A percentile compares a stretch with the other conserved stretches of the same genome.
These are phyloP conservation scores for Drosophila melanosoma DNA, from an alignment of 2,888 invertebrate genomes.

Conservation along the genomic window DNA sequence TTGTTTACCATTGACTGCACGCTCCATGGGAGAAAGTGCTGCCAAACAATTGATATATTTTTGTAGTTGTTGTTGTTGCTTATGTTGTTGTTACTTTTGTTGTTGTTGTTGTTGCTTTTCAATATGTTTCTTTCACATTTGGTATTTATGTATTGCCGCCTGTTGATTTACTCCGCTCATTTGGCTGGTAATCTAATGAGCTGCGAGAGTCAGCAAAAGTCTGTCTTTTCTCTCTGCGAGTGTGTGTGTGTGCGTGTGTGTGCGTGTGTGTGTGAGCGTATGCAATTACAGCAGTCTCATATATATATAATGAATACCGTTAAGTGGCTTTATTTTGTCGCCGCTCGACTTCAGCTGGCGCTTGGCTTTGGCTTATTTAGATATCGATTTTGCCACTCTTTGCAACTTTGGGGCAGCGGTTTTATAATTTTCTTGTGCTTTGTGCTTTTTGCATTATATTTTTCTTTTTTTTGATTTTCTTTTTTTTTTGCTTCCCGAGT, in stretches of 20 bases:
- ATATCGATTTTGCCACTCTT: conserved; percentile 36
- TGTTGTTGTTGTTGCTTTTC: conserved; percentile 45
- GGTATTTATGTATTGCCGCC: conserved; percentile 49
- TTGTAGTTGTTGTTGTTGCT: conserved; percentile 16
- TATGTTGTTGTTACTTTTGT: conserved; percentile 6
- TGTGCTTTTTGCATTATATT: conserved; percentile 15
- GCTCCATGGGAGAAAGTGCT: conserved; percentile 69
- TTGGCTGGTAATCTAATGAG: conserved; percentile 72
- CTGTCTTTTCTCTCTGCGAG: conserved; percentile 32
- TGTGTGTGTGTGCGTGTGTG: background rate
- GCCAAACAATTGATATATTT: conserved; percentile 52
- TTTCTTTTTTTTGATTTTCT: conserved; percentile 29
- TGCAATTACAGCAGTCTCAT: conserved; percentile 60
- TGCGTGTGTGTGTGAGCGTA: conserved; percentile 34
- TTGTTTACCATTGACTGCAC: conserved; percentile 65
- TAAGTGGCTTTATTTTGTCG: conserved; percentile 78
- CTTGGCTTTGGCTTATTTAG: conserved; percentile 52
- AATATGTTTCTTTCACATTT: conserved; percentile 75
- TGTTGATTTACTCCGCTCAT: conserved; percentile 23
- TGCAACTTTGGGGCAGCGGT: conserved; percentile 17
- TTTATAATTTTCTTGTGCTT: conserved; percentile 3
- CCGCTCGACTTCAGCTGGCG: conserved; percentile 51
- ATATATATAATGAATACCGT: conserved; percentile 68
- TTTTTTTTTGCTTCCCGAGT: conserved; percentile 24
- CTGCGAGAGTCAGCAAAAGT: conserved; percentile 25